phyloP scores from a whole-genome alignment of 2,797 vertebrate genomes.

The Silurus aristotelis region DNA sequence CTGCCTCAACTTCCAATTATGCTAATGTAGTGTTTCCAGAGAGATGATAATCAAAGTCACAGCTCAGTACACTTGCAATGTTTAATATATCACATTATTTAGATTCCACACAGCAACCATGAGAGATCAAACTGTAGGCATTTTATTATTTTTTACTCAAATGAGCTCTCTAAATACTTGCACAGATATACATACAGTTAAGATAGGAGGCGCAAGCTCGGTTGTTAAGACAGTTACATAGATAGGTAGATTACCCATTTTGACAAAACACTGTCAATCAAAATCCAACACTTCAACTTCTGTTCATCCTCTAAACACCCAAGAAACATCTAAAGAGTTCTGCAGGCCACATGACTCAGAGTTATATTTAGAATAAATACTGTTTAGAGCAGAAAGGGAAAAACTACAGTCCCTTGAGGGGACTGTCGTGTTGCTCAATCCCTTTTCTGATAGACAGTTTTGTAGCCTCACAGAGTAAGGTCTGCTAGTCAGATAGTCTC shows the following conservation, averaged over 20 bases:
- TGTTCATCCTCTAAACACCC: background rate
- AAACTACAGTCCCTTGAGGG: background rate
- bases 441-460: background rate
- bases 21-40: constrained; percentile 41
- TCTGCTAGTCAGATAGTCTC: background rate
- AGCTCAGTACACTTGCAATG: background rate
- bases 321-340: background rate
- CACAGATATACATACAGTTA: background rate
- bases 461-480: background rate
- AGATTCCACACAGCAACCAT: background rate
- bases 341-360: background rate
- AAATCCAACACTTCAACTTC: background rate
- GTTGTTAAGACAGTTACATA: background rate
- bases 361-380: background rate
- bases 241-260: background rate
- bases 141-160: background rate
- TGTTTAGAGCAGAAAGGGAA: background rate
- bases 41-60: constrained; percentile 8
- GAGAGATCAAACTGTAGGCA: background rate
- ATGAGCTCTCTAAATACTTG: background rate
- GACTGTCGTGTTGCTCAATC: background rate
- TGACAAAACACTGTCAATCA: background rate
- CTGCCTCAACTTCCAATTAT: constrained; percentile 31
- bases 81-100: background rate
- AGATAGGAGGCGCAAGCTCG: background rate